Percentiles rank a stretch among this genome's conserved stretches.
Evolutionary conservation across 2,797 vertebrate species (phyloP).

Genomic region (Labroides dimidiatus): DNA sequence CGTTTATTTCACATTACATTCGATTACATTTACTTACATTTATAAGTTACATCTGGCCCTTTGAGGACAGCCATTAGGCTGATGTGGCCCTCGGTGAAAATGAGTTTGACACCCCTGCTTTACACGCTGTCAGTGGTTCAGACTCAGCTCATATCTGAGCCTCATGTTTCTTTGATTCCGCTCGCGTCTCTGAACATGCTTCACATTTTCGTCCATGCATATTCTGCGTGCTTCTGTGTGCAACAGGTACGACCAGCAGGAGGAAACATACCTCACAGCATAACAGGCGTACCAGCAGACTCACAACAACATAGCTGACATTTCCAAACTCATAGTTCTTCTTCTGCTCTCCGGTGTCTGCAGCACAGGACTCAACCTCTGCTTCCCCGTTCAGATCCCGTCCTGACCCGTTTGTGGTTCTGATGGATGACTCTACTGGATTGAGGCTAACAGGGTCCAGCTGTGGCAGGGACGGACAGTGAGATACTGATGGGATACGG

Average conservation of each 20-base stretch:
- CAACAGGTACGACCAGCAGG: constrained; percentile 51
- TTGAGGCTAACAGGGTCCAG: constrained; percentile 70
- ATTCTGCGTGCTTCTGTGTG: constrained; percentile 3
- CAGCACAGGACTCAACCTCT: constrained; percentile 18
- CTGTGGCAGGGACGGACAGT: constrained; percentile 59
- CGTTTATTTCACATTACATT: too few species aligned
- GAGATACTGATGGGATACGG: constrained; percentile 17
- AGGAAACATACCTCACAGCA: constrained; percentile 36
- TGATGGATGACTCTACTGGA: constrained; percentile 63
- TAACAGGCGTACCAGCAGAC: constrained; percentile 27
- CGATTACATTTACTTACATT: too few species aligned
- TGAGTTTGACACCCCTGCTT: too few species aligned
- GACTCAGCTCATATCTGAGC: too few species aligned
- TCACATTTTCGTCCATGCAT: neutral
- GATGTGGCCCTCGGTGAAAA: too few species aligned
- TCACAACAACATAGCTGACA: constrained; percentile 53
- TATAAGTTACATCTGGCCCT: too few species aligned
- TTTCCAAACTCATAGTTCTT: constrained; percentile 37
- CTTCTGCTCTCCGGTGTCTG: constrained; percentile 2
- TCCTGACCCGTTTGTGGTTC: constrained; percentile 60
- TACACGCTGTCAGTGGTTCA: too few species aligned
- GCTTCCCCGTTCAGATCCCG: constrained; percentile 39
- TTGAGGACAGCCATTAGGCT: too few species aligned
- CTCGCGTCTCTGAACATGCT: neutral
- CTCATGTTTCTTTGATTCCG: neutral